phyloP scores from a whole-genome alignment of 2,797 vertebrate genomes.

The Sebastes cheni region DNA sequence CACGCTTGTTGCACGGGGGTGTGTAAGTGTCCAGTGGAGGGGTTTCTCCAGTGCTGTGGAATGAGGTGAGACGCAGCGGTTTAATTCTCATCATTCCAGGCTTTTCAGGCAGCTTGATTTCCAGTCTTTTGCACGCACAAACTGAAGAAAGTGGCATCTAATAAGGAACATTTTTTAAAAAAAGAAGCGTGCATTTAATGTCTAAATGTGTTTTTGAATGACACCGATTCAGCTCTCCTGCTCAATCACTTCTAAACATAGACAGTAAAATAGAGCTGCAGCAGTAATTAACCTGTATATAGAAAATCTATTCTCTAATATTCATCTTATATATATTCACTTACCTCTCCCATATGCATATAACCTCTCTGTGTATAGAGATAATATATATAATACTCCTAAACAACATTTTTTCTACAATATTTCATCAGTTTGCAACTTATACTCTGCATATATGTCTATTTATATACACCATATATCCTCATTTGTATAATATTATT shows the following conservation, averaged over 20 bases:
- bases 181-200: neutral
- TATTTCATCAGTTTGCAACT: too few species aligned
- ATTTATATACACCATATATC: too few species aligned
- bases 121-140: neutral
- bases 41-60: neutral
- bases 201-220: neutral
- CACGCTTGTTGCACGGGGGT: conserved; percentile 15
- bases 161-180: neutral
- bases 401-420: too few species aligned
- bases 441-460: too few species aligned
- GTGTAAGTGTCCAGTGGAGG: neutral
- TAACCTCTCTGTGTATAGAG: too few species aligned
- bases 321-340: too few species aligned
- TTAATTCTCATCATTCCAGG: neutral
- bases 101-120: neutral
- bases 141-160: neutral
- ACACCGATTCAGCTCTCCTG: neutral
- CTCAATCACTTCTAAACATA: neutral
- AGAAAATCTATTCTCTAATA: too few species aligned
- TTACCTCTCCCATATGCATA: too few species aligned
- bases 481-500: too few species aligned
- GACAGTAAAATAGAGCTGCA: neutral
- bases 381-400: too few species aligned
- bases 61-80: neutral
- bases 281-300: neutral